Conservation (phyloP, 2,113 vertebrate species). For the Brachionichthys hirsutus region DNA sequence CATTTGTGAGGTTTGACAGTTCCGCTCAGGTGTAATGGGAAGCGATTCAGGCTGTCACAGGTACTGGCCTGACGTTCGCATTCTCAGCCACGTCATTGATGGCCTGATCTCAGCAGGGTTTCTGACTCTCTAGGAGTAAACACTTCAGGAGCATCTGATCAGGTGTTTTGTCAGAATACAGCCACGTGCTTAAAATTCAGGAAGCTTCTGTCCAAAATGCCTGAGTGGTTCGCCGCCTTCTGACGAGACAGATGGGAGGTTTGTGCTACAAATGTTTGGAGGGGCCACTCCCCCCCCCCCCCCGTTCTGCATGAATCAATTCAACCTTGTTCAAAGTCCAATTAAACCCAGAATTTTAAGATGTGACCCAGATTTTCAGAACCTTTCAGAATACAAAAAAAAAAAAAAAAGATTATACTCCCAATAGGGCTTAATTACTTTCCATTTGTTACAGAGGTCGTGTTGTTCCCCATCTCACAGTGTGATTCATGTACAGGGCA, state of each 20-base stretch:
- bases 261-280: slow-evolving; percentile 33
- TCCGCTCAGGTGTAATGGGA: slow-evolving; percentile 56
- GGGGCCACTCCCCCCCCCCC: slow-evolving; percentile 38
- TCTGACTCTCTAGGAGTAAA: slow-evolving; percentile 20
- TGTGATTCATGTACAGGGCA: slow-evolving; percentile 40
- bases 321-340: slow-evolving; percentile 45
- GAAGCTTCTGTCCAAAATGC: neutral
- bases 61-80: slow-evolving; percentile 41
- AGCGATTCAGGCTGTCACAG: slow-evolving; percentile 64
- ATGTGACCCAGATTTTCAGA: slow-evolving; percentile 14
- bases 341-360: slow-evolving; percentile 28
- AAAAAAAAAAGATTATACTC: neutral
- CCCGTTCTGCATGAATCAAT: slow-evolving; percentile 51
- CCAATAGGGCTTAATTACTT: slow-evolving; percentile 31
- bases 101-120: slow-evolving; percentile 30
- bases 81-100: slow-evolving; percentile 40
- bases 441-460: slow-evolving; percentile 20
- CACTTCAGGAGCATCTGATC: slow-evolving; percentile 10
- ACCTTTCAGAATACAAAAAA: neutral
- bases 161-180: neutral
- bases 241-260: slow-evolving; percentile 31
- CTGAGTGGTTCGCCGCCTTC: slow-evolving; percentile 32
- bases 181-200: slow-evolving; percentile 21
- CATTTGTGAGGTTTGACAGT: slow-evolving; percentile 61
- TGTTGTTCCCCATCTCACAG: slow-evolving; percentile 26